Base-by-base conservation (phyloP, 2,797 vertebrate species). In the Silurus lanzhouensis region DNA sequence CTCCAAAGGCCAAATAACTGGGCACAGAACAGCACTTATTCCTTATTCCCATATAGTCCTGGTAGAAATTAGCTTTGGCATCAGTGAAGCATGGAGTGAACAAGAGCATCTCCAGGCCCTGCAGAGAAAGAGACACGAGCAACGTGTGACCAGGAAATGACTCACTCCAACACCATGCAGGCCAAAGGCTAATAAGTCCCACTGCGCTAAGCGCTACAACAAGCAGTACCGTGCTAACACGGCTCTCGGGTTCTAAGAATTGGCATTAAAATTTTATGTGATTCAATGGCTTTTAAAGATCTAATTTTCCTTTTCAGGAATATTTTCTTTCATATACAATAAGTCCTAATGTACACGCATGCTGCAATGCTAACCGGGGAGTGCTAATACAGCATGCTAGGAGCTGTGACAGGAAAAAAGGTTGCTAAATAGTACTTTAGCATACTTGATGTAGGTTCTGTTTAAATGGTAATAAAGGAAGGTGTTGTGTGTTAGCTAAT, bases 81-180 rank as follows among this genome's bases (percentile, higher is more conserved):
- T 61, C 63, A 83, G 58, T 70, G 55, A 61, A 68, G 64, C 72
- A 61, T 44, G n/a, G 71, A 68, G 68, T 63, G 77, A 72, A 70
- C 12, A 6, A 74, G 77, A 81, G 85, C 63, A 70, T 82, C 85
- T 77, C 46, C 55, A 76, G 38, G 20, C 85, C 71, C 85, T 70
- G 85, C 80, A 67, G 80, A 25, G 72, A 85, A 48, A 77, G 81
- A 82, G 80, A 77, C 80, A 77, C 61, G 52, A 78, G 72, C 85
- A 78, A 81, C 55, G n/a, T 86, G 85, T 77, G 72, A 82, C 72
- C 85, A 78, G 85, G 85, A 86, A 82, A 86, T 86, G 85, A 86
- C 72, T 86, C 85, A 86, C 81, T 83, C 72, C 52, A 77, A 68
- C 85, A 83, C 81, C 80, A 77, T 67, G 20, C 85, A 68, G 72